Percentiles rank a stretch among this genome's conserved stretches.
Conservation (phyloP, 37 sponge, comb jelly and placozoan species). For the Lycopodina hypogea region DNA sequence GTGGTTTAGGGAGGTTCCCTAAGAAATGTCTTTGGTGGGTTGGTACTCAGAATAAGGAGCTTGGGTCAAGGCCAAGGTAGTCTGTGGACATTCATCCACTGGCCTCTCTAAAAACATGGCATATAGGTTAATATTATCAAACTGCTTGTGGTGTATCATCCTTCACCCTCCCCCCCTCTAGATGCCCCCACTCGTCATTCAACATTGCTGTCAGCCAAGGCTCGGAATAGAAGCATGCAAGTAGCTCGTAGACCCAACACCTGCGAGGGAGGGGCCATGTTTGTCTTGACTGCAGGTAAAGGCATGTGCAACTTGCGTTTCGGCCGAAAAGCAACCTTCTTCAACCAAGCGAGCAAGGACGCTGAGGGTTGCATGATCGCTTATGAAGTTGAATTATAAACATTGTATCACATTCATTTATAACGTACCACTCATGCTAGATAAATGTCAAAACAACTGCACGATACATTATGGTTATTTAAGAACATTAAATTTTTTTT, state of each 20-base stretch:
- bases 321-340: background rate
- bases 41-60: too few species aligned
- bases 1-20: too few species aligned
- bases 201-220: background rate
- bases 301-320: constrained; percentile 44
- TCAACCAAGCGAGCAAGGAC: background rate
- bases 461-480: background rate
- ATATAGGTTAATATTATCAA: background rate
- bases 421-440: too few species aligned
- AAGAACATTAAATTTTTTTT: background rate
- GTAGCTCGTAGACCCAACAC: background rate
- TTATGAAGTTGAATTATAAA: constrained; percentile 28
- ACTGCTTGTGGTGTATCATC: background rate
- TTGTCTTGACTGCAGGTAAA: constrained; percentile 56
- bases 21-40: too few species aligned
- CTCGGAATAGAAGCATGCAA: background rate
- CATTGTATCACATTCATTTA: background rate
- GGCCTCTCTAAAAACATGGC: background rate
- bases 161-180: background rate
- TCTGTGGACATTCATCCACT: too few species aligned
- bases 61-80: too few species aligned
- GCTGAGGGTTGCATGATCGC: constrained; percentile 35
- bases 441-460: background rate
- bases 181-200: background rate
- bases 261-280: constrained; percentile 29